phyloP scores from a whole-genome alignment of 2,113 vertebrate genomes.

The Coptodon bakossiorum region DNA sequence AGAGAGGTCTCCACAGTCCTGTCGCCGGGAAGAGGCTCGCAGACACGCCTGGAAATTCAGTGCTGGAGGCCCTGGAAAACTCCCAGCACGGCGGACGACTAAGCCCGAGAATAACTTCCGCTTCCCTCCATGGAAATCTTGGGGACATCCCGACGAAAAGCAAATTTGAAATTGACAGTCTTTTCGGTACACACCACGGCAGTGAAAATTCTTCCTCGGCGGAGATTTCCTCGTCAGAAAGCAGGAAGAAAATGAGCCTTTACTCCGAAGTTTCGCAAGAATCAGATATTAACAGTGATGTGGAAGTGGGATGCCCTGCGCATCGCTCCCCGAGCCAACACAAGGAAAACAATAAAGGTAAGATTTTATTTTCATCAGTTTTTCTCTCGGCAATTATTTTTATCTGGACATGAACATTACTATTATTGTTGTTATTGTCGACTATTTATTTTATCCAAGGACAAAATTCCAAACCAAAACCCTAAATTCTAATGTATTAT shows the following conservation, averaged over 20 bases:
- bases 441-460: neutral
- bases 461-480: neutral
- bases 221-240: conserved; percentile 87
- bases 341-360: conserved; percentile 99
- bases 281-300: conserved; percentile 97
- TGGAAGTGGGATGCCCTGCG: conserved; percentile 94
- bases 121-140: conserved; percentile 87
- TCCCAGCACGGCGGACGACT: conserved; percentile 93
- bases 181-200: conserved; percentile 87
- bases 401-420: neutral
- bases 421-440: neutral
- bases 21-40: conserved; percentile 90
- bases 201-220: conserved; percentile 81
- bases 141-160: conserved; percentile 91
- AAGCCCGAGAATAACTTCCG: conserved; percentile 92
- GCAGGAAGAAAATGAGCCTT: conserved; percentile 89
- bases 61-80: conserved; percentile 99
- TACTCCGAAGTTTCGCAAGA: conserved; percentile 93
- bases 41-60: conserved; percentile 89
- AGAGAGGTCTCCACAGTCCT: conserved; percentile 97
- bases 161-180: conserved; percentile 98
- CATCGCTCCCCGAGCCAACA: conserved; percentile 93
- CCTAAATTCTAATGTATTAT: neutral
- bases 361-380: neutral
- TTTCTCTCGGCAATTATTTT: neutral